Percentiles rank a stretch among this genome's conserved stretches.
phyloP scores from a whole-genome alignment of 1,140 invertebrate genomes.

The Pseudomyrmex gracilis region DNA sequence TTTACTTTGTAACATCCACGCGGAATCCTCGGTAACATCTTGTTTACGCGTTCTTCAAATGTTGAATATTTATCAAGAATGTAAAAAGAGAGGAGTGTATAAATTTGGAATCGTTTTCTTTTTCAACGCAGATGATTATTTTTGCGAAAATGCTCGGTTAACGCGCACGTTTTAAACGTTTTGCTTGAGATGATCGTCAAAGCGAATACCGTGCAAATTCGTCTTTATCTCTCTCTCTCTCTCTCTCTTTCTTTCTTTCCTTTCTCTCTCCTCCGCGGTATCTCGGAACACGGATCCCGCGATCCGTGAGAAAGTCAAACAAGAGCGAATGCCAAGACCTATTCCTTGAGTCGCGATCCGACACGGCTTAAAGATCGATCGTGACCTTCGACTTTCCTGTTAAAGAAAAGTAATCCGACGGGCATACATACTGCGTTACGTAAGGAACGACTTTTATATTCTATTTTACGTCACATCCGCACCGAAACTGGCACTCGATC shows the following conservation, averaged over 20 bases:
- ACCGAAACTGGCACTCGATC: slow-evolving; percentile 5
- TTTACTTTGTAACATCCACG: neutral
- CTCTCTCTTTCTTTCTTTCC: neutral
- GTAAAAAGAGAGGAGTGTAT: neutral
- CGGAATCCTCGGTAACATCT: neutral
- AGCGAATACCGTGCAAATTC: slow-evolving; percentile 39
- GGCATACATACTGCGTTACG: slow-evolving; percentile 17
- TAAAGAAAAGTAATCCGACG: slow-evolving; percentile 41
- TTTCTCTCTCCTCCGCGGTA: slow-evolving; percentile 10
- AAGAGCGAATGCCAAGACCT: slow-evolving; percentile 52
- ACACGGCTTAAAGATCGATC: slow-evolving; percentile 46
- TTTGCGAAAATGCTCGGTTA: slow-evolving; percentile 24
- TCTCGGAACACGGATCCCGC: slow-evolving; percentile 31
- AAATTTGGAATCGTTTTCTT: slow-evolving; percentile 14
- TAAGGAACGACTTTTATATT: slow-evolving; percentile 47
- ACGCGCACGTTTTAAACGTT: neutral
- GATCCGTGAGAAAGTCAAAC: slow-evolving; percentile 59
- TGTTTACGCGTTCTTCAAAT: neutral
- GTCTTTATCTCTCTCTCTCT: slow-evolving; percentile 31
- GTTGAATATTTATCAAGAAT: slow-evolving; percentile 27
- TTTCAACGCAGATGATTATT: slow-evolving; percentile 44
- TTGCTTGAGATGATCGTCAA: slow-evolving; percentile 36
- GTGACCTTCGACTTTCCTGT: slow-evolving; percentile 51
- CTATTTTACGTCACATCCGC: slow-evolving; percentile 36
- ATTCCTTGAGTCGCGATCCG: slow-evolving; percentile 42